These are phyloP conservation scores for Trissolcus basalis DNA, from an alignment of 1,140 invertebrate species.

Conservation along the genomic window DNA sequence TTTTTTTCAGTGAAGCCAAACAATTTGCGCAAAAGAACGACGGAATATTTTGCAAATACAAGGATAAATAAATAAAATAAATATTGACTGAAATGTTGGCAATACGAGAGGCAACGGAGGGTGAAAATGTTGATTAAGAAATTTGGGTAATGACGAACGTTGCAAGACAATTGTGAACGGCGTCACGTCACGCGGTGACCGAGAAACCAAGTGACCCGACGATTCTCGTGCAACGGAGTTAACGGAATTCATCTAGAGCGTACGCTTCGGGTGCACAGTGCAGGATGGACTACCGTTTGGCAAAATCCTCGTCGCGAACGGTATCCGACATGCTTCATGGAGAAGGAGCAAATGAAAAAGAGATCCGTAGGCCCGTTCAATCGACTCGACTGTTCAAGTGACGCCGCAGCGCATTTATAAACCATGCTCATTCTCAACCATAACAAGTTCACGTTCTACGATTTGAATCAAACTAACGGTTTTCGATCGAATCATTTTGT, in stretches of 20 bases:
- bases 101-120: too few relatives aligned
- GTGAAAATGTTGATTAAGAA: not conserved
- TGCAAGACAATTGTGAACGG: constrained; percentile 16
- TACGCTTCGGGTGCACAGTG: constrained; percentile 48
- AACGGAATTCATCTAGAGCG: constrained; percentile 68
- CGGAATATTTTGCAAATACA: too few relatives aligned
- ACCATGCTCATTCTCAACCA: constrained; percentile 17
- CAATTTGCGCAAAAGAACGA: too few relatives aligned
- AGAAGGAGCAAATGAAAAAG: constrained; percentile 27
- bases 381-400: constrained; percentile 13
- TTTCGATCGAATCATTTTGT: too few relatives aligned
- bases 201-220: constrained; percentile 75
- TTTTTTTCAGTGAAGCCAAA: too few relatives aligned
- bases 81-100: too few relatives aligned
- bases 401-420: constrained; percentile 6
- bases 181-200: constrained; percentile 63
- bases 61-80: too few relatives aligned
- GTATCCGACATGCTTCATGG: constrained; percentile 41
- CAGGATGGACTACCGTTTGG: constrained; percentile 61
- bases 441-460: constrained; percentile 29
- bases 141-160: not conserved
- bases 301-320: constrained; percentile 44
- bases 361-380: constrained; percentile 14
- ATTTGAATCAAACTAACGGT: constrained; percentile 26
- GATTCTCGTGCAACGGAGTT: constrained; percentile 66